Evolutionary conservation across 1,140 invertebrate species (phyloP).

Genomic region (Lasioglossum albipes): DNA sequence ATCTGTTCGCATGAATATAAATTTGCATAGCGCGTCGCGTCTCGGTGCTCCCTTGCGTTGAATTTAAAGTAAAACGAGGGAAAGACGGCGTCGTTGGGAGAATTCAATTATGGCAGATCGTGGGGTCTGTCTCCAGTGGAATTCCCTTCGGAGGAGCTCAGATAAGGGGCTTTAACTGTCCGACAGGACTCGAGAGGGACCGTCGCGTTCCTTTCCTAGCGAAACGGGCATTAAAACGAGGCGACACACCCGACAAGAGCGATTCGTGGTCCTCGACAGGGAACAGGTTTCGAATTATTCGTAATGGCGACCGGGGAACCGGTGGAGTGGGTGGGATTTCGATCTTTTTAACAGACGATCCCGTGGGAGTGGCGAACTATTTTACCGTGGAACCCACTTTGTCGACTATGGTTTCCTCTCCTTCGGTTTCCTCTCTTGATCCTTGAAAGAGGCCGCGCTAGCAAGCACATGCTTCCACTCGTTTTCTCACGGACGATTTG

Average conservation of each 20-base stretch:
- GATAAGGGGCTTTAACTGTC: constrained; percentile 31
- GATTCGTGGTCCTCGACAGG: constrained; percentile 69
- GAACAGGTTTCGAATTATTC: constrained; percentile 65
- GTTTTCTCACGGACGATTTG: constrained; percentile 37
- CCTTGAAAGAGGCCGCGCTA: constrained; percentile 5
- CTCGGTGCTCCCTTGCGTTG: too few species aligned
- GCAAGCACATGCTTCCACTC: constrained; percentile 20
- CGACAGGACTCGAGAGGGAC: background rate
- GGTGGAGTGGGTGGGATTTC: constrained; percentile 65
- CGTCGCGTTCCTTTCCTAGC: constrained; percentile 25
- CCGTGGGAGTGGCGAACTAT: constrained; percentile 64
- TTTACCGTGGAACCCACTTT: constrained; percentile 43
- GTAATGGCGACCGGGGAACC: constrained; percentile 45
- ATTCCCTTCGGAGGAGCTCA: background rate
- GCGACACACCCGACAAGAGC: constrained; percentile 55
- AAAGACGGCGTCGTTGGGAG: background rate
- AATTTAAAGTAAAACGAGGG: background rate
- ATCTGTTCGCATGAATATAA: too few species aligned
- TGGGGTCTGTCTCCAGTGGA: background rate
- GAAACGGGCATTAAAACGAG: constrained; percentile 64
- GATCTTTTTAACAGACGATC: constrained; percentile 13
- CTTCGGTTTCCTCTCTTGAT: too few species aligned
- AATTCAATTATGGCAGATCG: constrained; percentile 3
- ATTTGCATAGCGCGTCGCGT: too few species aligned
- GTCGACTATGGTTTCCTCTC: background rate